Evolutionary conservation across 2,888 invertebrate species (phyloP), one percentile per base, ranked within the genome.

Genomic region (Aphodius sticticus): DNA sequence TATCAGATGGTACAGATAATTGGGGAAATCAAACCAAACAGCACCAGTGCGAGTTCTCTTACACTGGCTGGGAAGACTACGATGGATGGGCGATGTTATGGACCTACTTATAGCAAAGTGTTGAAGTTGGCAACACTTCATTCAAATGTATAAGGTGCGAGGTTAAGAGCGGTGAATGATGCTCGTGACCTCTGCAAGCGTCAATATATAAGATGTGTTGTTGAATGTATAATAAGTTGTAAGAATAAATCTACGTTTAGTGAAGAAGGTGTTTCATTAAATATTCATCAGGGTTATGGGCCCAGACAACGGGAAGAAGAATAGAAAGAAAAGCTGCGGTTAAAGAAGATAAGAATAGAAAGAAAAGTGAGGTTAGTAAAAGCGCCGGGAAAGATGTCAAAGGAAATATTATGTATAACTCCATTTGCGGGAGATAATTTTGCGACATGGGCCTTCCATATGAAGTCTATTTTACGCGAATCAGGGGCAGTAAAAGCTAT

Each of bases 371-470:
- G 71, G 16, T 71, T 71, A 71, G 35, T n/a, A 9, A 70, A 70
- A 70, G 6, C 9, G 12, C 16, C 16, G 35, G 15, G 15, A 71
- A 71, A 26, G 71, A n/a, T 35, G 35, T 71, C 71, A 16, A 71
- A 35, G 35, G 16, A 71, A 71, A 71, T 6, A 12, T 71, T 26
- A 26, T 35, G n/a, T 26, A 71, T 71, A n/a, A 71, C n/a, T 16
- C 15, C 16, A 5, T 71, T 71, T 71, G 71, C 71, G 16, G 16
- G 71, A 16, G 71, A 71, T 6, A 71, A 71, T 71, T 71, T 71
- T 71, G 35, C 71, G 71, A 12, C 16, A 71, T 71, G 71, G 71
- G 71, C 71, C 15, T 71, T 71, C n/a, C 71, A 15, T 12, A 71
- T 15, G 71, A 16, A 35, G 15, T 71, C 71, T 14, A 16, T 71